A percentile compares a stretch with the other conserved stretches of the same genome.
These are phyloP conservation scores for Druceiella hillmani DNA, from an alignment of 2,888 invertebrate species.

Conservation along the genomic window DNA sequence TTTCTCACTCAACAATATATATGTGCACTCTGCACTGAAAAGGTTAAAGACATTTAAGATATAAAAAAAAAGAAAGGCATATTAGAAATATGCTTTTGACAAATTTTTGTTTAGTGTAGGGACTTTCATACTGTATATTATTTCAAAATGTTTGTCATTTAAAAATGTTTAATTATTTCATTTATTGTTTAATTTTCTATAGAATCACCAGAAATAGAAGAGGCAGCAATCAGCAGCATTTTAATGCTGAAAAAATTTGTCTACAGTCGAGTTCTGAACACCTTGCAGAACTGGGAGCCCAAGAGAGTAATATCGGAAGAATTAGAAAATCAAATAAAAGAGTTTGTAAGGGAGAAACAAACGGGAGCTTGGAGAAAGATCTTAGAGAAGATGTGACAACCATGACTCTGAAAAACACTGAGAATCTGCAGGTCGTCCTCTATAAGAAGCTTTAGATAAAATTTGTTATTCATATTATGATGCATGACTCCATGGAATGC, in stretches of 20 bases:
- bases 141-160: not conserved
- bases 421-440: too few species aligned
- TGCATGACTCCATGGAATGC: too few species aligned
- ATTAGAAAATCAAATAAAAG: slow-evolving; percentile 30
- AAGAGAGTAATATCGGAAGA: slow-evolving; percentile 29
- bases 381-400: too few species aligned
- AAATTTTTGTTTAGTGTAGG: too few species aligned
- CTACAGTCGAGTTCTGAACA: slow-evolving; percentile 29
- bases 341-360: slow-evolving; percentile 34
- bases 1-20: too few species aligned
- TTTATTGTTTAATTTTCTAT: slow-evolving; percentile 24
- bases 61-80: too few species aligned
- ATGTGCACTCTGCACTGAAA: too few species aligned
- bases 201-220: slow-evolving; percentile 35
- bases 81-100: too few species aligned
- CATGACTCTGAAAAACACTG: too few species aligned
- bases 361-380: slow-evolving; percentile 32
- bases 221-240: slow-evolving; percentile 38
- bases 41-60: too few species aligned
- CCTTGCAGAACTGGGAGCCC: slow-evolving; percentile 35
- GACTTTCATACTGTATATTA: not conserved
- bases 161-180: slow-evolving; percentile 6
- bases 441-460: too few species aligned
- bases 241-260: slow-evolving; percentile 36
- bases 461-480: too few species aligned